These are phyloP conservation scores for Myotis planiceps DNA, from an alignment of 2,797 vertebrate genomes.

Conservation along the genomic window DNA sequence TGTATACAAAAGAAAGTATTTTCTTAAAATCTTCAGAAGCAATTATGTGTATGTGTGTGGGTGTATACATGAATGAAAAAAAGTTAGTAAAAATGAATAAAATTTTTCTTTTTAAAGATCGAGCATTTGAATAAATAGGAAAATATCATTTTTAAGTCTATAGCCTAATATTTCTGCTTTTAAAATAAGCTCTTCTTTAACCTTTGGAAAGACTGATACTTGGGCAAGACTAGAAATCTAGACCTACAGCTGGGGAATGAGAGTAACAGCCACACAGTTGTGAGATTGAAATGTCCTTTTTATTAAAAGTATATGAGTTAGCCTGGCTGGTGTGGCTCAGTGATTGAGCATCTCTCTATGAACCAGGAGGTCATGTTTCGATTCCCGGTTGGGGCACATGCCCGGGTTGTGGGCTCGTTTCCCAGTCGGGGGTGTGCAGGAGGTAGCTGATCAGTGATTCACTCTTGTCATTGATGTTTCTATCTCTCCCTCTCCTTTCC, in stretches of 20 bases:
- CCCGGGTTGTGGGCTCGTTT: no score
- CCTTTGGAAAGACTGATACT: background rate
- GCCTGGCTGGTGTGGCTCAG: no score
- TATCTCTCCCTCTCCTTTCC: no score
- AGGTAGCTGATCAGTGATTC: no score
- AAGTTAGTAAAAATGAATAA: conserved; percentile 51
- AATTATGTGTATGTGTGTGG: conserved; percentile 60
- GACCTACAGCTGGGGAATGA: background rate
- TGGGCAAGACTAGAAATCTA: background rate
- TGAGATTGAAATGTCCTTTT: background rate
- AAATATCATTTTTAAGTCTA: conserved; percentile 37
- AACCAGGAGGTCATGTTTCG: no score
- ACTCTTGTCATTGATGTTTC: no score
- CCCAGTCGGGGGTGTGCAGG: no score
- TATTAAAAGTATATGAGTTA: background rate
- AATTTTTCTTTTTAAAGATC: conserved; percentile 30
- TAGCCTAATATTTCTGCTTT: conserved; percentile 2
- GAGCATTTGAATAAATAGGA: conserved; percentile 37
- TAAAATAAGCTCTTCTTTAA: background rate
- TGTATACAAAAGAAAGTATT: conserved; percentile 57
- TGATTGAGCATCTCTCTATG: no score
- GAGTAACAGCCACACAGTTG: background rate
- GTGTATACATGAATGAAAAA: conserved; percentile 43
- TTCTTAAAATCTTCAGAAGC: conserved; percentile 63
- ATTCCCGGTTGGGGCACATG: no score